phyloP scores from a whole-genome alignment of 2,113 vertebrate genomes.

The Channa argus region DNA sequence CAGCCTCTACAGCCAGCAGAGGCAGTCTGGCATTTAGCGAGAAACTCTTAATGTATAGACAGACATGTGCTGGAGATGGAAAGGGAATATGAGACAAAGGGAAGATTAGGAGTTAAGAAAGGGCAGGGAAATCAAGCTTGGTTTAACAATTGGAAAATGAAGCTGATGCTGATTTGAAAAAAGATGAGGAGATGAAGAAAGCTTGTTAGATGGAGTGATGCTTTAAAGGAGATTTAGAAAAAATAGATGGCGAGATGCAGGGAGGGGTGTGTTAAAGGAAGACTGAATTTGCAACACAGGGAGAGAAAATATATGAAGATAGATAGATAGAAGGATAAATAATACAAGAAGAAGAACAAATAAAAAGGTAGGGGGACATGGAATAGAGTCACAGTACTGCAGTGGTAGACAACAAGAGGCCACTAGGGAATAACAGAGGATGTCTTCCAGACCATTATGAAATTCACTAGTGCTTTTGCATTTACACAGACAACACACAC shows the following conservation, averaged over 20 bases:
- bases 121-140: not conserved
- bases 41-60: conserved; percentile 9
- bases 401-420: conserved; percentile 10
- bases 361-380: conserved; percentile 3
- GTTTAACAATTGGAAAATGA: not conserved
- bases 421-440: conserved; percentile 29
- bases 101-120: not conserved
- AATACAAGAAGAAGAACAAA: conserved; percentile 7
- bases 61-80: not conserved
- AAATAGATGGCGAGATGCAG: conserved; percentile 20
- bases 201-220: conserved; percentile 24
- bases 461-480: conserved; percentile 1
- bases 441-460: conserved; percentile 16
- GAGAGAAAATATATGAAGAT: conserved; percentile 4
- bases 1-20: conserved; percentile 30
- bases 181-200: not conserved
- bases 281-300: conserved; percentile 28
- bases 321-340: conserved; percentile 24
- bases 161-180: conserved; percentile 10
- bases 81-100: not conserved
- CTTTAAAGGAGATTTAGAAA: conserved; percentile 17
- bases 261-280: conserved; percentile 27
- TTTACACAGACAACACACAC: not conserved
- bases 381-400: not conserved
- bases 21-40: conserved; percentile 26